Base-by-base conservation (phyloP, 1,140 invertebrate genomes). In the Planococcus citri region DNA sequence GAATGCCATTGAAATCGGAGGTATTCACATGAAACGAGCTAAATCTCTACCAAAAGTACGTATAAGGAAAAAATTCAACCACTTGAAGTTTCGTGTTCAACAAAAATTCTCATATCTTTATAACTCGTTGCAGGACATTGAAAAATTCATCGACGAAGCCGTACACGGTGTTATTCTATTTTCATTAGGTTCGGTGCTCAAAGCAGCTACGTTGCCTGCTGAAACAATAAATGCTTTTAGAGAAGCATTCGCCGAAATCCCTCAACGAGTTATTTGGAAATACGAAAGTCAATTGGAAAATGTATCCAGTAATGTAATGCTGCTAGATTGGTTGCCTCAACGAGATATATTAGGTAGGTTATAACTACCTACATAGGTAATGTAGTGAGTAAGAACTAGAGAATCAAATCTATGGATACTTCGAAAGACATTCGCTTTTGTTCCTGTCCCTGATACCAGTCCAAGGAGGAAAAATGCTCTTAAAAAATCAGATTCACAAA, bases 301-400 rank as follows among this genome's bases (percentile, higher is more conserved):
- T 38, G 72, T 82, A 69, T 82, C 85, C 21, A 77, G 79, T 69
- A 87, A 87, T 76, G 80, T 87, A 69, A 78, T 81, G 73, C 79
- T 82, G n/a, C 77, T 79, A 71, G 77, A 80, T 72, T 87, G 86
- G 86, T 75, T 86, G 9, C 82, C 85, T 3, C 85, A 87, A 75
- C 79, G 82, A 71, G 81, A 83, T 75, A 78, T 86, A 72, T 76
- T 86, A 73, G 80, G 84, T 86, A 76, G 79, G 78, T 33, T 33
- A 6, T 33, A 33, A 33, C 29, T 3, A n/a, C n/a, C n/a, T n/a
- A n/a, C n/a, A 33, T 33, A 33, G 29, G 29, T 33, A 33, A n/a
- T n/a, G n/a, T n/a, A n/a, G n/a, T n/a, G n/a, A n/a, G n/a, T n/a
- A n/a, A n/a, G n/a, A n/a, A n/a, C n/a, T n/a, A n/a, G n/a, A n/a